These are phyloP conservation scores for Spatulosminthurus flaviceps DNA, from an alignment of 2,888 invertebrate species.

Conservation along the genomic window DNA sequence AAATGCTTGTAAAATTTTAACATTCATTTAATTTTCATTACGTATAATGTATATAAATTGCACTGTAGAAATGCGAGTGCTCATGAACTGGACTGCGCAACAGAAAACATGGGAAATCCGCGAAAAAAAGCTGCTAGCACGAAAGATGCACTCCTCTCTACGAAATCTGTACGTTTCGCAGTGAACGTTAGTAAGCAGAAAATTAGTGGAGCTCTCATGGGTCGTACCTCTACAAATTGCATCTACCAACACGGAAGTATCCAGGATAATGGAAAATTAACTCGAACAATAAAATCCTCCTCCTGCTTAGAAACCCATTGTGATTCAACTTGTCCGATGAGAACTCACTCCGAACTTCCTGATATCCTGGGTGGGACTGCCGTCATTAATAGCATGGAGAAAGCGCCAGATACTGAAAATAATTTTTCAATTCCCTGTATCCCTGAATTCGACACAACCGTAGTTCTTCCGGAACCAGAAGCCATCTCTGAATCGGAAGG, in stretches of 20 bases:
- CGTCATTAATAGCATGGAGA: not conserved
- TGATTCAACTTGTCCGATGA: not conserved
- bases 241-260: not conserved
- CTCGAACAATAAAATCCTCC: not conserved
- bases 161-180: not conserved
- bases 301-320: not conserved
- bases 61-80: not conserved
- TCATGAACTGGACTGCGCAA: not conserved
- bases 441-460: too few species aligned
- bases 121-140: too few species aligned
- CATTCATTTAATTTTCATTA: too few species aligned
- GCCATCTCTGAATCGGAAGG: too few species aligned
- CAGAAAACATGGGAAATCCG: not conserved
- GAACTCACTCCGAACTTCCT: not conserved
- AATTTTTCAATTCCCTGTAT: too few species aligned
- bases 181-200: slow-evolving; percentile 5
- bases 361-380: not conserved
- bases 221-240: not conserved
- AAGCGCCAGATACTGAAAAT: not conserved
- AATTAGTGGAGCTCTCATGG: too few species aligned
- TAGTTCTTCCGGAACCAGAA: too few species aligned
- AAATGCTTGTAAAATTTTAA: too few species aligned
- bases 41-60: too few species aligned
- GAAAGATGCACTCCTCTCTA: not conserved
- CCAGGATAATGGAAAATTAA: not conserved